phyloP scores from a whole-genome alignment of 2,797 vertebrate genomes.

The Odontamblyopus rebecca region DNA sequence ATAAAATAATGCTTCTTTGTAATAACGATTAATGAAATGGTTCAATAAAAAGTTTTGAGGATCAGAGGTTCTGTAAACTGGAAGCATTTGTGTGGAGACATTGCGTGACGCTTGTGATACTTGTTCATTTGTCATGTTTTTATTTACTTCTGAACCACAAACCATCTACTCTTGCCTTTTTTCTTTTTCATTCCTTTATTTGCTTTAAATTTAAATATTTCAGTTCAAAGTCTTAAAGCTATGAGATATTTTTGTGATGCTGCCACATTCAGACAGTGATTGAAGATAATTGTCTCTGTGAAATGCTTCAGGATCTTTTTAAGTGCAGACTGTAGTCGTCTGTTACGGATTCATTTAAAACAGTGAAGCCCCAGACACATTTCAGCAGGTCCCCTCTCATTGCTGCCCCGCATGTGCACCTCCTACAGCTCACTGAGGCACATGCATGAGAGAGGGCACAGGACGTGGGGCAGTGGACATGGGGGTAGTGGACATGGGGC shows the following conservation, averaged over 20 bases:
- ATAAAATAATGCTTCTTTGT: neutral
- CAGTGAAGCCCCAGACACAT: neutral
- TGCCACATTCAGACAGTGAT: neutral
- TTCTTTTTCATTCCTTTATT: neutral
- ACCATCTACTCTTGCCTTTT: neutral
- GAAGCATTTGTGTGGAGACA: constrained; percentile 4
- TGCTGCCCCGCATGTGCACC: constrained; percentile 2
- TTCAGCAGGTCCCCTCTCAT: neutral
- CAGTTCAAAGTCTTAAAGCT: neutral
- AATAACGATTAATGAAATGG: neutral
- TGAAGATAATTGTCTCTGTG: neutral
- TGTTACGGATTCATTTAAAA: neutral
- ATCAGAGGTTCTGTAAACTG: neutral
- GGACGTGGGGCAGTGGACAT: too few species aligned
- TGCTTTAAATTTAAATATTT: neutral
- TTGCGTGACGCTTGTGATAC: neutral
- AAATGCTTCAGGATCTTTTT: neutral
- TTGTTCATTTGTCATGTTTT: neutral
- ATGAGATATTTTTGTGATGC: neutral
- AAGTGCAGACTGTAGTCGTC: neutral
- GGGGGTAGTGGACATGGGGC: too few species aligned
- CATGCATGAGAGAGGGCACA: neutral
- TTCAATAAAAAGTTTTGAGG: neutral
- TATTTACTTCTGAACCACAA: neutral
- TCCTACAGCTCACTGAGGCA: neutral